These are phyloP conservation scores for Ctenosaura bakeri DNA, from an alignment of 2,797 vertebrate species.

Conservation along the genomic window DNA sequence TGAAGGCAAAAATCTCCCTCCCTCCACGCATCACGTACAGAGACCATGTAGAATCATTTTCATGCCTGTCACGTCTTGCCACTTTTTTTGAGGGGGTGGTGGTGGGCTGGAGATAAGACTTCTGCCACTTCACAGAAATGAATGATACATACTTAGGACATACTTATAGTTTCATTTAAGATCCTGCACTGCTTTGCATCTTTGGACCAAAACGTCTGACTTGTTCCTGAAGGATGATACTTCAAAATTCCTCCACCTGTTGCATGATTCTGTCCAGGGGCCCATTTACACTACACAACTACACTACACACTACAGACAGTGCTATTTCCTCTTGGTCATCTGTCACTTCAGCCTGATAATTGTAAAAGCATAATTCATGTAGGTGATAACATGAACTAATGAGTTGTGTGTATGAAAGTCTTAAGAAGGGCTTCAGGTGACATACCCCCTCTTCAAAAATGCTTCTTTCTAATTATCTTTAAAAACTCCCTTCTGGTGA, in stretches of 20 bases:
- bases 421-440: too few relatives aligned
- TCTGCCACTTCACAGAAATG: slow-evolving; percentile 69
- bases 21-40: not conserved
- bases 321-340: too few relatives aligned
- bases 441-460: too few relatives aligned
- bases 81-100: slow-evolving; percentile 53
- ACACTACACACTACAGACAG: too few relatives aligned
- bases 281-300: too few relatives aligned
- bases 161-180: not conserved
- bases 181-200: not conserved
- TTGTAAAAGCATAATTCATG: too few relatives aligned
- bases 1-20: slow-evolving; percentile 47
- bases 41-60: slow-evolving; percentile 63
- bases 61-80: slow-evolving; percentile 74
- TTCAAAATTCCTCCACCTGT: not conserved
- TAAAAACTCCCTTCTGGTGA: too few relatives aligned
- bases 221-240: not conserved
- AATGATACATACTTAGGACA: slow-evolving; percentile 44
- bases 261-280: too few relatives aligned
- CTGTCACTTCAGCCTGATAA: too few relatives aligned
- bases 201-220: not conserved
- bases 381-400: too few relatives aligned
- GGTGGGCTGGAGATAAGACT: not conserved
- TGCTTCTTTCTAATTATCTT: too few relatives aligned
- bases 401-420: too few relatives aligned